Evolutionary conservation across 1,140 invertebrate species (phyloP).

Genomic region (Drosophila grimshawi): DNA sequence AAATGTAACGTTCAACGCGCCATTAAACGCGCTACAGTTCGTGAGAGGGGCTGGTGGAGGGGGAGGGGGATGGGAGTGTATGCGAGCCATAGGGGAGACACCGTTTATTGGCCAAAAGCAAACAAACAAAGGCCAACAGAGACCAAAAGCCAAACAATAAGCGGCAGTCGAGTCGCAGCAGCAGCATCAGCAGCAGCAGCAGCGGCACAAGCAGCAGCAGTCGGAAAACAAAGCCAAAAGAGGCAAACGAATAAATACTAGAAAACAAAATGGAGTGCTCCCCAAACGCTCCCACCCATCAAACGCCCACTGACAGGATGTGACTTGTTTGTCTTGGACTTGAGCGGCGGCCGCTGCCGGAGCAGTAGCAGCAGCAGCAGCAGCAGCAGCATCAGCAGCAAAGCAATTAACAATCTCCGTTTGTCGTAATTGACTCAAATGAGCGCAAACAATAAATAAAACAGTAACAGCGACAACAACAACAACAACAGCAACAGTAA

Average conservation of each 20-base stretch:
- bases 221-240: slow-evolving; percentile 53
- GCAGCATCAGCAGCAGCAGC: slow-evolving; percentile 20
- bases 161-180: slow-evolving; percentile 29
- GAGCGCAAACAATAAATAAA: slow-evolving; percentile 80
- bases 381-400: slow-evolving; percentile 37
- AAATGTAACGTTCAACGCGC: slow-evolving; percentile 70
- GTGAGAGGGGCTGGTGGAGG: not conserved
- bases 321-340: slow-evolving; percentile 72
- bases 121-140: slow-evolving; percentile 69
- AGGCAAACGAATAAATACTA: slow-evolving; percentile 62
- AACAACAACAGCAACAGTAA: not conserved
- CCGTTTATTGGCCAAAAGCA: slow-evolving; percentile 78
- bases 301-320: slow-evolving; percentile 39
- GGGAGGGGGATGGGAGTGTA: not conserved
- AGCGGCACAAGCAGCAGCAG: slow-evolving; percentile 10
- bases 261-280: slow-evolving; percentile 52
- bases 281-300: not conserved
- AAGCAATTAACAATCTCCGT: slow-evolving; percentile 81
- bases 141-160: slow-evolving; percentile 67
- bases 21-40: slow-evolving; percentile 59
- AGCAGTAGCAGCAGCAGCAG: slow-evolving; percentile 6
- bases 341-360: slow-evolving; percentile 36
- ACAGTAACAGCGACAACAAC: slow-evolving; percentile 59
- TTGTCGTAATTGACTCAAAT: slow-evolving; percentile 79
- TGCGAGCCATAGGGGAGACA: slow-evolving; percentile 12